These are phyloP conservation scores for Neocloeon triangulifer DNA, from an alignment of 1,140 invertebrate species.

Conservation along the genomic window DNA sequence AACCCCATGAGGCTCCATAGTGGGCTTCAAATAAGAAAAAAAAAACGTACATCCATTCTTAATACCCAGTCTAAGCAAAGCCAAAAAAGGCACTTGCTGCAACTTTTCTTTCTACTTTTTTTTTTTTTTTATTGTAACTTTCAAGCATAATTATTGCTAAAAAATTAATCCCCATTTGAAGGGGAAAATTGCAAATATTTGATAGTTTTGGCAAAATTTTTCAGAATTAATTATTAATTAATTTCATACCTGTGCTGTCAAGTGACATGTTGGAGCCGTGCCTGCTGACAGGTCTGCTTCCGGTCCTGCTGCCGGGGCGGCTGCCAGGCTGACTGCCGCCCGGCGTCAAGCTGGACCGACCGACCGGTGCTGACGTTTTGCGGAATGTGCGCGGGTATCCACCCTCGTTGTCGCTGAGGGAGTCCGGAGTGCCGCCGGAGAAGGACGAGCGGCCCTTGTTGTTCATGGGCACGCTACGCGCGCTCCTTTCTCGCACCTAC, in stretches of 20 bases:
- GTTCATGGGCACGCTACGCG: slow-evolving; percentile 62
- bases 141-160: neutral
- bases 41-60: too few relatives aligned
- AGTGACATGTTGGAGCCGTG: slow-evolving; percentile 80
- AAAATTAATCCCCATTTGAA: neutral
- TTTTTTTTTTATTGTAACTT: neutral
- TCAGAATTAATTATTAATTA: slow-evolving; percentile 3
- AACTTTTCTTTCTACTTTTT: neutral
- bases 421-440: slow-evolving; percentile 62
- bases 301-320: slow-evolving; percentile 53
- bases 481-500: slow-evolving; percentile 73
- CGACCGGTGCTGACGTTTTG: slow-evolving; percentile 12
- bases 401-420: slow-evolving; percentile 65
- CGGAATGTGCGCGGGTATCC: slow-evolving; percentile 20
- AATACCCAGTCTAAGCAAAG: too few relatives aligned
- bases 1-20: too few relatives aligned
- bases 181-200: neutral
- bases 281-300: slow-evolving; percentile 74
- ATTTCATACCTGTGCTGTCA: slow-evolving; percentile 52
- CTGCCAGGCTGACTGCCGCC: slow-evolving; percentile 45
- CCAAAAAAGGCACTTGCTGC: too few relatives aligned
- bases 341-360: slow-evolving; percentile 20
- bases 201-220: too few relatives aligned
- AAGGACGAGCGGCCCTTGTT: slow-evolving; percentile 43
- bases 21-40: too few relatives aligned